Conservation (phyloP, 2,888 invertebrate species). For the Atethmia centrago region DNA sequence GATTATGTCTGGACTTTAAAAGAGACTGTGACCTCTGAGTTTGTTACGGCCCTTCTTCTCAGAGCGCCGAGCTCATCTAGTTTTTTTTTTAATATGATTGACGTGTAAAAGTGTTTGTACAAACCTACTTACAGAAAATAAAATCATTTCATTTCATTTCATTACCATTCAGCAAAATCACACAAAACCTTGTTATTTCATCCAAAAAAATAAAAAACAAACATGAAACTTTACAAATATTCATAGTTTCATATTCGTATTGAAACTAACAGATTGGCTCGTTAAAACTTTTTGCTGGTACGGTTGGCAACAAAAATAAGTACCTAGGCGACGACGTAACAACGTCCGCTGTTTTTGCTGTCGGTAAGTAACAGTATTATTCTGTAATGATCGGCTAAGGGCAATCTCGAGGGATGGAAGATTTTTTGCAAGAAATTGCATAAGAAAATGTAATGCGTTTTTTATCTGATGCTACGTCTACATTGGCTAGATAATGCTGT, state of each 20-base stretch:
- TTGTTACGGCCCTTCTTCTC: too few species aligned
- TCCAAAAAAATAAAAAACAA: neutral
- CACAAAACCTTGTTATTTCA: conserved; percentile 10
- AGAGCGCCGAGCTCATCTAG: too few species aligned
- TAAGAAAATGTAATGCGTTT: conserved; percentile 57
- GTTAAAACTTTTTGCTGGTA: conserved; percentile 62
- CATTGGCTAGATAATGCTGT: conserved; percentile 28
- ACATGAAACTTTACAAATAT: conserved; percentile 25
- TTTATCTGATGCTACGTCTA: conserved; percentile 41
- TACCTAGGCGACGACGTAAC: conserved; percentile 36
- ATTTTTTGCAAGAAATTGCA: conserved; percentile 47
- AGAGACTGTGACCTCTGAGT: too few species aligned
- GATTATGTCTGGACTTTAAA: too few species aligned
- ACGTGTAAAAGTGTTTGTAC: too few species aligned
- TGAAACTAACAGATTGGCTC: conserved; percentile 60
- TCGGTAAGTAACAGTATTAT: conserved; percentile 52
- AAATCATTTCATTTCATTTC: too few species aligned
- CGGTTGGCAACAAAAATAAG: conserved; percentile 55
- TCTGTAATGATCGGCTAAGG: conserved; percentile 55
- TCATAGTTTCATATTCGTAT: conserved; percentile 45
- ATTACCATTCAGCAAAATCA: neutral
- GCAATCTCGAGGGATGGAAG: conserved; percentile 46
- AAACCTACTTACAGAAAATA: conserved; percentile 1
- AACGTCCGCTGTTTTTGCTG: conserved; percentile 54
- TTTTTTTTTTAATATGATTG: too few species aligned